Evolutionary conservation across 2,888 invertebrate species (phyloP).

Genomic region (Chromoteleia sp.): DNA sequence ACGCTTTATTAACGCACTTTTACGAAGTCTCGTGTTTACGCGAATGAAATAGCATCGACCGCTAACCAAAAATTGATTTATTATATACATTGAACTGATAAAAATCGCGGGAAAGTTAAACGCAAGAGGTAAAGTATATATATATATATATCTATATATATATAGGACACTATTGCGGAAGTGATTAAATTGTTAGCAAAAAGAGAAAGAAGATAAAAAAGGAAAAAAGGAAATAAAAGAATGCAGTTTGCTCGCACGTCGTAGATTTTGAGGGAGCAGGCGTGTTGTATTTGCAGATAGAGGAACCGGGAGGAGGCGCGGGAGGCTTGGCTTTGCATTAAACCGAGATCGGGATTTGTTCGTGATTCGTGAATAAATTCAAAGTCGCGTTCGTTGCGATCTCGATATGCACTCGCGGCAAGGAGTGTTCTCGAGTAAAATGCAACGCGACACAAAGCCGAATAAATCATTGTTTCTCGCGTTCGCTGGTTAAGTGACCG

Average conservation of each 20-base stretch:
- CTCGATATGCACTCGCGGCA: slow-evolving; percentile 36
- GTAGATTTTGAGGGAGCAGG: slow-evolving; percentile 25
- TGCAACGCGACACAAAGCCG: slow-evolving; percentile 56
- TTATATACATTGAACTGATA: no score
- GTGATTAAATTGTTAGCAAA: slow-evolving; percentile 21
- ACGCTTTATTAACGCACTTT: no score
- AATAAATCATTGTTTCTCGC: slow-evolving; percentile 60
- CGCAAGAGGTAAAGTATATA: no score
- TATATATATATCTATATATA: no score
- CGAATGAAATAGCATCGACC: no score
- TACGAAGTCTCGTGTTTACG: no score
- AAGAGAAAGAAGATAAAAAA: not conserved
- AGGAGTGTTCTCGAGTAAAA: slow-evolving; percentile 43
- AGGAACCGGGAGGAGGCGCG: slow-evolving; percentile 29
- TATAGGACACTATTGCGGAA: slow-evolving; percentile 26
- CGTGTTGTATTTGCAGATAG: slow-evolving; percentile 59
- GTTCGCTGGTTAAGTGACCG: slow-evolving; percentile 37
- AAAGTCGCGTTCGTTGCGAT: slow-evolving; percentile 56
- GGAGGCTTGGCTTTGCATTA: slow-evolving; percentile 53
- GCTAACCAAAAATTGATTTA: no score
- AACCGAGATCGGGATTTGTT: slow-evolving; percentile 55
- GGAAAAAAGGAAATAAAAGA: not conserved
- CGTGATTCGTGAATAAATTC: slow-evolving; percentile 63
- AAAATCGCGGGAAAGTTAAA: no score
- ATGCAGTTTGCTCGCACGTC: slow-evolving; percentile 37